Base-by-base conservation (phyloP, 2,113 vertebrate genomes). In the Hystrix cristata region DNA sequence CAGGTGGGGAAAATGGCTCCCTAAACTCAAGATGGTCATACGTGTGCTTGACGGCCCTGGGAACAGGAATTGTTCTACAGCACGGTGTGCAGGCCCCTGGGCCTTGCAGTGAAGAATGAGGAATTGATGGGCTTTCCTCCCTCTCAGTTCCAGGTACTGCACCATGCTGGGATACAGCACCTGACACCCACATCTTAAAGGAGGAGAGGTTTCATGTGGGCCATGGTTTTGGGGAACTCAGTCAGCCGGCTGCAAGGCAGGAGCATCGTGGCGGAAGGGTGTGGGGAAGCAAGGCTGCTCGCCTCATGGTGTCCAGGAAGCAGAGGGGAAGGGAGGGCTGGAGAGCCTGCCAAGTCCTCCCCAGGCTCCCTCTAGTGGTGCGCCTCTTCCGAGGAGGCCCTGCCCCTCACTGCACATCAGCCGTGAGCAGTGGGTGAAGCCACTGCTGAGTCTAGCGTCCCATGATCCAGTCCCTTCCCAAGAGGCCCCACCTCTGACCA, bases 1-100 rank as follows among this genome's bases (percentile, higher is more conserved):
- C 60, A 83, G 64, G 15, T 12, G 6, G 6, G 79, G 53, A 62
- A 71, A 59, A 62, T 0, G 19, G n/a, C 43, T 84, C 8, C 69
- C 51, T 10, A 51, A 62, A 48, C 38, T 72, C 51, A n/a, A 57
- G 72, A 48, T 72, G 55, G n/a, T 31, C 57, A 3, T 21, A 15
- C 0, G 4, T 2, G 7, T 2, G 1, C 81, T 67, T 57, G 48
- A 71, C 5, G 57, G 34, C 29, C 13, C 19, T 4, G 25, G 13
- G 25, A 43, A 1, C 7, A 0, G 18, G 8, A 5, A 1, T 4
- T 12, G 7, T 25, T 89, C 53, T 23, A 15, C 34, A 31, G 55
- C 23, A 48, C 1, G 7, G 0, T 14, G 12, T 19, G 23, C 19
- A 18, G 46, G 29, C 19, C 29, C 0, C 43, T 79, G 57, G 34